Evolutionary conservation across 2,797 vertebrate genomes (phyloP).

Genomic region (Enteromius viviparus): DNA sequence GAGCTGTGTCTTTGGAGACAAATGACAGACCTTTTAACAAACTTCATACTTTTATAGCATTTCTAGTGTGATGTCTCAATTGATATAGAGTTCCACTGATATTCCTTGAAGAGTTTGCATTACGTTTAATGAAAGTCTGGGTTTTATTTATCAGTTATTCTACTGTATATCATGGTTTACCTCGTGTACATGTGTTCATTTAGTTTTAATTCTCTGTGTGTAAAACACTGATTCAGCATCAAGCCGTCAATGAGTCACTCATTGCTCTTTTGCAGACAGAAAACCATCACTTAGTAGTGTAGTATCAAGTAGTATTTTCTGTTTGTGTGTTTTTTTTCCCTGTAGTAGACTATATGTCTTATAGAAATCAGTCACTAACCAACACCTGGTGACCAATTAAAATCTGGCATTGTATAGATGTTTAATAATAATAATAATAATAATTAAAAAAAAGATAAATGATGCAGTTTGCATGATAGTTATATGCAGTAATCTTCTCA

Average conservation of each 20-base stretch:
- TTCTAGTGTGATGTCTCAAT: constrained; percentile 6
- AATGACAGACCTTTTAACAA: neutral
- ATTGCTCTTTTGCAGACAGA: neutral
- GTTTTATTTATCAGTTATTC: neutral
- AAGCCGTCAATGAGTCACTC: neutral
- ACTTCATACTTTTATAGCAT: neutral
- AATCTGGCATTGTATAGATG: neutral
- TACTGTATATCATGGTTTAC: neutral
- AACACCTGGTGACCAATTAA: neutral
- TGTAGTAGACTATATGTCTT: neutral
- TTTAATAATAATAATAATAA: neutral
- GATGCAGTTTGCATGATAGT: constrained; percentile 13
- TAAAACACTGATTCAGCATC: neutral
- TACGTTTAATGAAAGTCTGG: neutral
- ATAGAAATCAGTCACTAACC: neutral
- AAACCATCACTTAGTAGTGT: neutral
- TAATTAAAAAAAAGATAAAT: neutral
- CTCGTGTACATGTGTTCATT: neutral
- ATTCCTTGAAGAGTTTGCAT: neutral
- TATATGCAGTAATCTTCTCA: neutral
- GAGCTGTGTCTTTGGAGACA: neutral
- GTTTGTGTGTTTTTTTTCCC: neutral
- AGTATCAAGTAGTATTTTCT: no score
- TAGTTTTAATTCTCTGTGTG: neutral
- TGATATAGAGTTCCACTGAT: neutral